These are phyloP conservation scores for Chitala chitala DNA, from an alignment of 2,113 vertebrate genomes.

Conservation along the genomic window DNA sequence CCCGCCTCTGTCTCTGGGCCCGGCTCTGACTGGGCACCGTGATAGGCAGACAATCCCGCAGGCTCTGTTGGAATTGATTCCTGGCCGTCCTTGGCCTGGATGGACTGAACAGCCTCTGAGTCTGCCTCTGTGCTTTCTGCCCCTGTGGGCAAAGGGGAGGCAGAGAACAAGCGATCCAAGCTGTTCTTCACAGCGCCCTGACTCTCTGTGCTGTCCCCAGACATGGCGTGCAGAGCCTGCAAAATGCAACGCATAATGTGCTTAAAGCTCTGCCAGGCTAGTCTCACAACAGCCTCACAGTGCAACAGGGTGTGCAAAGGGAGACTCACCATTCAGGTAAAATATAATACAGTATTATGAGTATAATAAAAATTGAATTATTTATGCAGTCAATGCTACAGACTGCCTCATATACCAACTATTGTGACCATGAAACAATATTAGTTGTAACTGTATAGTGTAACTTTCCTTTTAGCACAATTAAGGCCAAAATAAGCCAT, in stretches of 20 bases:
- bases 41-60: not conserved
- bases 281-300: no score
- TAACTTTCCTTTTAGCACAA: no score
- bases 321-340: no score
- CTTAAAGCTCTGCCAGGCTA: not conserved
- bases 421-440: no score
- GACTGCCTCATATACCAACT: no score
- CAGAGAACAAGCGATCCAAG: not conserved
- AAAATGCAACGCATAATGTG: conserved; percentile 20
- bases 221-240: conserved; percentile 44
- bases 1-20: not conserved
- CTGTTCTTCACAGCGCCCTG: not conserved
- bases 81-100: not conserved
- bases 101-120: not conserved
- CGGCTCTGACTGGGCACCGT: not conserved
- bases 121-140: not conserved
- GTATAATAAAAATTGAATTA: no score
- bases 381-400: no score
- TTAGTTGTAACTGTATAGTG: no score
- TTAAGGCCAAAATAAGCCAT: no score
- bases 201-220: conserved; percentile 31
- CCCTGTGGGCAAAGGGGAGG: not conserved
- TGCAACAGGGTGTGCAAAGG: no score
- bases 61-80: not conserved
- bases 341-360: no score